A percentile compares a stretch with the other conserved stretches of the same genome.
These are phyloP conservation scores for Pseudomyrmex cubaensis DNA, from an alignment of 1,140 invertebrate genomes.

Conservation along the genomic window DNA sequence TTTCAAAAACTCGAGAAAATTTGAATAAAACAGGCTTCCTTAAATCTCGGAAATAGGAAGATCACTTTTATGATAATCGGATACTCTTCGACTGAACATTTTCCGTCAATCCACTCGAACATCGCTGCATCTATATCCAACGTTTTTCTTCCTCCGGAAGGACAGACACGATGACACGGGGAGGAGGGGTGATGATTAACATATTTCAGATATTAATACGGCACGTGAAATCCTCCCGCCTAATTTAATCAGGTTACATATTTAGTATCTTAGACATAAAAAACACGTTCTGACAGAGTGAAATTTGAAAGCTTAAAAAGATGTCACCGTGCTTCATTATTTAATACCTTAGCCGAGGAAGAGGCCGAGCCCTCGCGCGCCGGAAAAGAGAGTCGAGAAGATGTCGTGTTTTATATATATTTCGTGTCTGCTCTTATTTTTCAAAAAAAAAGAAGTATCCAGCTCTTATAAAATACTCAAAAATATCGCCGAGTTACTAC, in stretches of 20 bases:
- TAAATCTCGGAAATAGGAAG: slow-evolving; percentile 14
- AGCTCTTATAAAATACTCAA: slow-evolving; percentile 62
- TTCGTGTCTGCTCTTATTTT: slow-evolving; percentile 59
- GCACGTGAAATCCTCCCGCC: background rate
- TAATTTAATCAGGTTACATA: slow-evolving; percentile 32
- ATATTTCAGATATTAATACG: slow-evolving; percentile 43
- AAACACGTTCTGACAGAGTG: slow-evolving; percentile 12
- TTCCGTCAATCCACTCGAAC: background rate
- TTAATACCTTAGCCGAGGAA: slow-evolving; percentile 35
- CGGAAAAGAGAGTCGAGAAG: background rate
- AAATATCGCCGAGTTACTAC: slow-evolving; percentile 57
- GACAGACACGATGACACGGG: background rate
- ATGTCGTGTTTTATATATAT: slow-evolving; percentile 36
- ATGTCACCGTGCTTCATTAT: slow-evolving; percentile 52
- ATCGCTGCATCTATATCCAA: slow-evolving; percentile 13
- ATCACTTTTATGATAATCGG: slow-evolving; percentile 48
- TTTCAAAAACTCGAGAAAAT: slow-evolving; percentile 49
- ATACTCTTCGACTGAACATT: slow-evolving; percentile 17
- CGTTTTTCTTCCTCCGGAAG: background rate
- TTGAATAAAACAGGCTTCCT: slow-evolving; percentile 44
- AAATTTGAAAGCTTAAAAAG: slow-evolving; percentile 47
- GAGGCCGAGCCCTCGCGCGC: background rate
- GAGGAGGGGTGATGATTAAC: background rate
- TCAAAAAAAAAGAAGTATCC: slow-evolving; percentile 28
- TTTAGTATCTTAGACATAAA: slow-evolving; percentile 21